These are phyloP conservation scores for Hemithea aestivaria DNA, from an alignment of 2,888 invertebrate species.

Conservation along the genomic window DNA sequence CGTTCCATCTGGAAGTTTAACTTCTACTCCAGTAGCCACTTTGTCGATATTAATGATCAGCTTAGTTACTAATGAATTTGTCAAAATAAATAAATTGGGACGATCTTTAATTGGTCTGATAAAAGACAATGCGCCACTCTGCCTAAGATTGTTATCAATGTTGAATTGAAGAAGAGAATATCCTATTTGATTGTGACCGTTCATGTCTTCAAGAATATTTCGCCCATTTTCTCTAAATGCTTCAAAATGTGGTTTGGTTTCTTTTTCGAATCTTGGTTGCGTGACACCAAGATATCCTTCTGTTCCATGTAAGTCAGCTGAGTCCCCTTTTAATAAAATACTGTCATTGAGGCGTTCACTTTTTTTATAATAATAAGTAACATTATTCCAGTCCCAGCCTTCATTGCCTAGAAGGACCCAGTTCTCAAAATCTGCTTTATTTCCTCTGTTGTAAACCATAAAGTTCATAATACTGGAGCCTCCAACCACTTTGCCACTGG, in stretches of 20 bases:
- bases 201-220: conserved; percentile 37
- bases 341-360: conserved; percentile 36
- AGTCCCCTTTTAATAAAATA: conserved; percentile 32
- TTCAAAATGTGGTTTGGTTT: conserved; percentile 48
- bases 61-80: conserved; percentile 41
- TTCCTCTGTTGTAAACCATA: conserved; percentile 83
- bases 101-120: conserved; percentile 40
- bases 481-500: conserved; percentile 82
- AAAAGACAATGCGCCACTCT: conserved; percentile 42
- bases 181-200: conserved; percentile 45
- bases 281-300: conserved; percentile 41
- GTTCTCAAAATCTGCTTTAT: conserved; percentile 78
- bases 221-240: conserved; percentile 45
- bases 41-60: conserved; percentile 37
- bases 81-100: conserved; percentile 44
- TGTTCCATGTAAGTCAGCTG: conserved; percentile 42
- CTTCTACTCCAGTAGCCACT: conserved; percentile 40
- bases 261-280: conserved; percentile 42
- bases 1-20: conserved; percentile 29
- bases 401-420: conserved; percentile 84
- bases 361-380: conserved; percentile 47
- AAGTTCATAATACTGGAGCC: conserved; percentile 82
- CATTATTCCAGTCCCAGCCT: conserved; percentile 47
- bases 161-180: conserved; percentile 38
- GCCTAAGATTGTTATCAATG: conserved; percentile 32